Conservation (phyloP, 2,113 vertebrate genomes). For the Pampusana beccarii region DNA sequence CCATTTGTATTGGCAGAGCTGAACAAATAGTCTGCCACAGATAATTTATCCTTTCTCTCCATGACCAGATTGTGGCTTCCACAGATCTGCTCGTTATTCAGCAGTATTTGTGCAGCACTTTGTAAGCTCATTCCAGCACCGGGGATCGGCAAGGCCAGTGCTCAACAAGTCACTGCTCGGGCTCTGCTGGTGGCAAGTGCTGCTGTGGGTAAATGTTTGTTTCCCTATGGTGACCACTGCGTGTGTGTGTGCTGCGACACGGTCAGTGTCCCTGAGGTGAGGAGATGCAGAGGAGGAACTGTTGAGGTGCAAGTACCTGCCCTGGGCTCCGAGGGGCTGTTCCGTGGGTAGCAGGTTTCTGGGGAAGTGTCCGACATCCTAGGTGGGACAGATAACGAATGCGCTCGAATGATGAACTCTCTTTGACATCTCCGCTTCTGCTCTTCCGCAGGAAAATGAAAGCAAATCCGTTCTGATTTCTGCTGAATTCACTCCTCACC, state of each 20-base stretch:
- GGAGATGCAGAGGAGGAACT: background rate
- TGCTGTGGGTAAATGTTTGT: background rate
- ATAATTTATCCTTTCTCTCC: background rate
- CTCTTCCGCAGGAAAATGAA: background rate
- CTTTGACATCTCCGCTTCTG: background rate
- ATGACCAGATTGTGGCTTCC: background rate
- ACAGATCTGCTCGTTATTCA: background rate
- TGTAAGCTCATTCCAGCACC: background rate
- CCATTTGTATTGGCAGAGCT: background rate
- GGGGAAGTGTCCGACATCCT: fast-evolving
- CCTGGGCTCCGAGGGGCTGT: background rate
- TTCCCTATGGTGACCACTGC: background rate
- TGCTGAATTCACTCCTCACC: slow-evolving; percentile 19
- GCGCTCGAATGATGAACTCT: background rate
- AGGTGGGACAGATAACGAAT: background rate
- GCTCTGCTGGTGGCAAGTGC: background rate
- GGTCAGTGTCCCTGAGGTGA: fast-evolving
- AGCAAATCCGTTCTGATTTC: background rate
- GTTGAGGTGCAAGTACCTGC: background rate
- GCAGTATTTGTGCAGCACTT: background rate
- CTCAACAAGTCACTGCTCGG: background rate
- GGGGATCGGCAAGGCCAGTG: fast-evolving
- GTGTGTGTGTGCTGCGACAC: fast-evolving
- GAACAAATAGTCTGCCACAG: background rate
- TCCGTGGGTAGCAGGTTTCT: background rate